A percentile compares a stretch with the other conserved stretches of the same genome.
Conservation (phyloP, 2,797 vertebrate species). For the Telmatherina bonti region DNA sequence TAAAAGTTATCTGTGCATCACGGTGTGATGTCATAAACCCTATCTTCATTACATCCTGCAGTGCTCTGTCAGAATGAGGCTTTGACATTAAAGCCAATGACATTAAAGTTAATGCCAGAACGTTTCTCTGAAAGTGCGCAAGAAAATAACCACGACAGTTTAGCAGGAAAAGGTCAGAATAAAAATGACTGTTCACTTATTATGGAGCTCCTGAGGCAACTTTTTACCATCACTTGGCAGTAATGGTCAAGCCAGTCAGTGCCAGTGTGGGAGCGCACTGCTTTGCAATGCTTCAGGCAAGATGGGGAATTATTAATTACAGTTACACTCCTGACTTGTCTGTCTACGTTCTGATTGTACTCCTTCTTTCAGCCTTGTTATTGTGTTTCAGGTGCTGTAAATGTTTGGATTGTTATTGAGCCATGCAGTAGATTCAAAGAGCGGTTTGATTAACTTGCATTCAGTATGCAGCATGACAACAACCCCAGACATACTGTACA, state of each 20-base stretch:
- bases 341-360: conserved; percentile 1
- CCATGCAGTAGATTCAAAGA: not conserved
- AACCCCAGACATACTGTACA: not conserved
- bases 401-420: conserved; percentile 6
- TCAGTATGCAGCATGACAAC: conserved; percentile 5
- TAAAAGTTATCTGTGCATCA: conserved; percentile 22
- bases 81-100: conserved; percentile 70
- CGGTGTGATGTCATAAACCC: conserved; percentile 23
- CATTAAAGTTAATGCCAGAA: conserved; percentile 72
- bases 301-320: conserved; percentile 17
- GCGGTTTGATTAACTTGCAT: not conserved
- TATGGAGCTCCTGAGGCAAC: conserved; percentile 56
- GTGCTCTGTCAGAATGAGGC: conserved; percentile 27
- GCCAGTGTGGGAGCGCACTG: conserved; percentile 37
- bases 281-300: conserved; percentile 27
- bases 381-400: not conserved
- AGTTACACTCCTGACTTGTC: conserved; percentile 14
- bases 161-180: conserved; percentile 71
- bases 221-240: conserved; percentile 63
- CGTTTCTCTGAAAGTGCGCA: conserved; percentile 50
- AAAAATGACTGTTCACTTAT: conserved; percentile 69
- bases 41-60: conserved; percentile 19
- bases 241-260: conserved; percentile 51
- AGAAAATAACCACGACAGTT: conserved; percentile 65
- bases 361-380: not conserved